Percentiles rank a stretch among this genome's conserved stretches.
Conservation (phyloP, 1,140 invertebrate species). For the Drosophila tristis region DNA sequence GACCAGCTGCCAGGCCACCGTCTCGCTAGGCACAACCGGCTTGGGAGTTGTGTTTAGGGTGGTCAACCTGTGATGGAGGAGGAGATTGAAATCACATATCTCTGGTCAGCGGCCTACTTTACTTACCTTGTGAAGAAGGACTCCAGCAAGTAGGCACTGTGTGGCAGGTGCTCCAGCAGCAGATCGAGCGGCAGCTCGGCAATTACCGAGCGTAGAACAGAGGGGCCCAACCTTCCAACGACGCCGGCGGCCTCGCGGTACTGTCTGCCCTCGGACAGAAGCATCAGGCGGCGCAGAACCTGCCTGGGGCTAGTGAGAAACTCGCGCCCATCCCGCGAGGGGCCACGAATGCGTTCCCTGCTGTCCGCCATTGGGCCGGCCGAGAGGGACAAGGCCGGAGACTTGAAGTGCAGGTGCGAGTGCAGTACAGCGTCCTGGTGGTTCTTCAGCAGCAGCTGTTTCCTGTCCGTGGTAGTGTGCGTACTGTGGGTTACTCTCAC, state of each 20-base stretch:
- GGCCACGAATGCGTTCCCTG: conserved; percentile 85
- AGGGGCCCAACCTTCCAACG: conserved; percentile 89
- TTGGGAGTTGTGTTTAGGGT: conserved; percentile 86
- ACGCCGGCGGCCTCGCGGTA: conserved; percentile 92
- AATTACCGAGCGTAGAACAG: conserved; percentile 89
- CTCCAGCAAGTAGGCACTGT: conserved; percentile 93
- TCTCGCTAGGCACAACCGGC: conserved; percentile 89
- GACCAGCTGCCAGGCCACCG: conserved; percentile 92
- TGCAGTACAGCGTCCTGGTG: conserved; percentile 70
- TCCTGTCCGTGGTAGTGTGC: conserved; percentile 51
- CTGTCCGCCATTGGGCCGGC: conserved; percentile 85
- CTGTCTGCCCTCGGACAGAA: conserved; percentile 91
- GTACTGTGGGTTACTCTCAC: conserved; percentile 22
- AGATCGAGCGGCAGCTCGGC: conserved; percentile 93
- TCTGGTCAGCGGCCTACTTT: conserved; percentile 3
- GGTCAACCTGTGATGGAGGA: conserved; percentile 84
- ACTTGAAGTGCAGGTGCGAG: conserved; percentile 20
- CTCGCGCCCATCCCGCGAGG: conserved; percentile 85
- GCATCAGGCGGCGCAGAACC: conserved; percentile 89
- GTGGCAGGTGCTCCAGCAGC: conserved; percentile 93
- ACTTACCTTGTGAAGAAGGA: conserved; percentile 91
- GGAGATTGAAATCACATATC: no score
- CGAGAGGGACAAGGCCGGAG: conserved; percentile 42
- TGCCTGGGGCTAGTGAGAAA: conserved; percentile 90
- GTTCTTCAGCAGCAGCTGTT: conserved; percentile 77